phyloP scores from a whole-genome alignment of 2,888 invertebrate species.

The Caenorhabditis auriculariae region DNA sequence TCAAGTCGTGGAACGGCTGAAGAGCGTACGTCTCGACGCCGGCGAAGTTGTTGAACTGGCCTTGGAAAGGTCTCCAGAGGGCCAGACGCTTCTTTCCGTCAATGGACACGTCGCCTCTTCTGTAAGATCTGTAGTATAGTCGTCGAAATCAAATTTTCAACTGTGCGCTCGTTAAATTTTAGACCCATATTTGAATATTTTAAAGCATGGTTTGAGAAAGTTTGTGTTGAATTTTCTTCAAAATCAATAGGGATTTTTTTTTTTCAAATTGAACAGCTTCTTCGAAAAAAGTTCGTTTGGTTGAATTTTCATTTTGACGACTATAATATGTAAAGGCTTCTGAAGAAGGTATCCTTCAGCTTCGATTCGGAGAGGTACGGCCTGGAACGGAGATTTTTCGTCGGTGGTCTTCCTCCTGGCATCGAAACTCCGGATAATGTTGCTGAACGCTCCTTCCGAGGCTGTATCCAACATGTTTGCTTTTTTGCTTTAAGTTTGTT shows the following conservation, averaged over 20 bases:
- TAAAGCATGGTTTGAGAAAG: too few species aligned
- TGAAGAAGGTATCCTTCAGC: not conserved
- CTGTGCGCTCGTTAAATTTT: too few species aligned
- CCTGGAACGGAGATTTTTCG: constrained; percentile 45
- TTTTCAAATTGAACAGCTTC: too few species aligned
- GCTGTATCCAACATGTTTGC: constrained; percentile 30
- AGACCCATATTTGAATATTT: too few species aligned
- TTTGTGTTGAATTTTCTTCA: too few species aligned
- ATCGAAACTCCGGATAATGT: constrained; percentile 35
- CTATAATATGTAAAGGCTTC: too few species aligned
- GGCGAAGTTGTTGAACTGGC: constrained; percentile 19
- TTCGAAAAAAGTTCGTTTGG: too few species aligned
- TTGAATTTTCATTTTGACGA: too few species aligned
- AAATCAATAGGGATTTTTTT: too few species aligned
- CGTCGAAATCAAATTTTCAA: constrained; percentile 1
- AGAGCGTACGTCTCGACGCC: constrained; percentile 11
- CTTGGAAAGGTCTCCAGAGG: not conserved
- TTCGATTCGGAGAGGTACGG: constrained; percentile 3
- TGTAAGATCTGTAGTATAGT: not conserved
- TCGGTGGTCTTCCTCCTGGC: constrained; percentile 55
- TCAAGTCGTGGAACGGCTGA: constrained; percentile 15
- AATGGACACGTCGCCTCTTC: not conserved
- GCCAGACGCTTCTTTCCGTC: not conserved
- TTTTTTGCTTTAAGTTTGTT: too few species aligned
- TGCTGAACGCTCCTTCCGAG: constrained; percentile 33